Evolutionary conservation across 2,888 invertebrate genomes (phyloP), one percentile per base, ranked within the genome.

Genomic region (Apoderus coryli): DNA sequence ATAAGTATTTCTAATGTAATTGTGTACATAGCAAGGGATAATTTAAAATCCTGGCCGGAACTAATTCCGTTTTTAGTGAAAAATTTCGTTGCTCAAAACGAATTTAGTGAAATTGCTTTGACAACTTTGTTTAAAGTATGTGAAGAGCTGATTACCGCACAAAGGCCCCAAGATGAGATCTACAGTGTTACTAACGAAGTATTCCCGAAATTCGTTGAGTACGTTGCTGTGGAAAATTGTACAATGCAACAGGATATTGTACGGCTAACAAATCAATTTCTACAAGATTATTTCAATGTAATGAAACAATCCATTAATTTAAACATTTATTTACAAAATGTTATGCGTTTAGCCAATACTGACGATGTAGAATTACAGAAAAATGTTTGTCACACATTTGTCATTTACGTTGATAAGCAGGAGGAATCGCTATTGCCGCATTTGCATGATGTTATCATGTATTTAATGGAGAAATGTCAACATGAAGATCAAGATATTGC

Each of bases 51-150:
- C 47, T 98, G 96, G 98, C 89, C 89, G 1, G 89, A 92, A 54
- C 65, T 98, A 25, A 64, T 98, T 35, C 92, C 92, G 31, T 76
- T 81, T 13, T 65, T 98, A 22, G 85, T 89, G 54, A 78, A 80
- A 49, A 79, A 89, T 74, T 70, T 98, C 16, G 92, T 93, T 51
- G 55, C 61, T 60, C 86, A 88, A 7, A 86, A 95, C 57, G 86
- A 88, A 52, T 84, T 82, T 65, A 76, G 89, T 46, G 95, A 96
- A 73, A 93, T 95, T 47, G 86, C 96, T 23, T 88, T 98, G 61
- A 92, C 92, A 44, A 93, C 96, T 7, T 58, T 98, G 40, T 93
- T 96, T 59, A 96, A 96, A 60, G 92, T 98, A 31, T 98, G 96
- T 60, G 98, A 98, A 64, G 98, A 98, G 25, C 32, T 51, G 56